Evolutionary conservation across 2,888 invertebrate species (phyloP).

Genomic region (Chrysomela aeneicollis): DNA sequence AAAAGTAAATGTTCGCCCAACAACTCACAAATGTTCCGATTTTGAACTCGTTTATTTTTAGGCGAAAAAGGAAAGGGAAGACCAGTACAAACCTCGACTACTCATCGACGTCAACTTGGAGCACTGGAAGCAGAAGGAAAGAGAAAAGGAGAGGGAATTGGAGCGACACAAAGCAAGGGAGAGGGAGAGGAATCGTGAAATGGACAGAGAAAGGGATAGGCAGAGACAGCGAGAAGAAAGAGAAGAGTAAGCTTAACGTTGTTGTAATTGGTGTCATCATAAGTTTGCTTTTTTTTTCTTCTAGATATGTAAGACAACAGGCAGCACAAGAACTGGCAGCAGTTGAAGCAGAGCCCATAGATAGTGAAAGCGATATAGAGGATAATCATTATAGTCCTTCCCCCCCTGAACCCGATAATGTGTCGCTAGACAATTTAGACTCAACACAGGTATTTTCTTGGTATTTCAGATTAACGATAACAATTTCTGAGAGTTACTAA

Average conservation of each 20-base stretch:
- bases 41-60: constrained; percentile 47
- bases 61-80: constrained; percentile 79
- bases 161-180: constrained; percentile 68
- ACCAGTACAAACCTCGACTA: constrained; percentile 83
- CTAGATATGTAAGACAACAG: constrained; percentile 65
- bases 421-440: constrained; percentile 52
- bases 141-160: constrained; percentile 65
- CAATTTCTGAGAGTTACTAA: no score
- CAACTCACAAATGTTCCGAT: no score
- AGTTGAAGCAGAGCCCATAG: constrained; percentile 77
- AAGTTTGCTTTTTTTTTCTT: constrained; percentile 16
- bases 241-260: constrained; percentile 51
- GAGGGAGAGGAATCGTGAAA: constrained; percentile 88
- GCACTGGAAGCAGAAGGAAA: constrained; percentile 68
- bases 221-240: constrained; percentile 58
- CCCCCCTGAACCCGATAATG: constrained; percentile 48
- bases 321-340: constrained; percentile 70
- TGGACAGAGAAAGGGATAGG: constrained; percentile 69
- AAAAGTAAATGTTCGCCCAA: constrained; percentile 60
- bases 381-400: constrained; percentile 57
- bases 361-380: constrained; percentile 70
- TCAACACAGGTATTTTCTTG: constrained; percentile 56
- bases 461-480: neutral
- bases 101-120: constrained; percentile 76
- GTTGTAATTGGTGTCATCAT: no score